phyloP scores from a whole-genome alignment of 2,888 invertebrate genomes.

The Stenoptilia bipunctidactyla region DNA sequence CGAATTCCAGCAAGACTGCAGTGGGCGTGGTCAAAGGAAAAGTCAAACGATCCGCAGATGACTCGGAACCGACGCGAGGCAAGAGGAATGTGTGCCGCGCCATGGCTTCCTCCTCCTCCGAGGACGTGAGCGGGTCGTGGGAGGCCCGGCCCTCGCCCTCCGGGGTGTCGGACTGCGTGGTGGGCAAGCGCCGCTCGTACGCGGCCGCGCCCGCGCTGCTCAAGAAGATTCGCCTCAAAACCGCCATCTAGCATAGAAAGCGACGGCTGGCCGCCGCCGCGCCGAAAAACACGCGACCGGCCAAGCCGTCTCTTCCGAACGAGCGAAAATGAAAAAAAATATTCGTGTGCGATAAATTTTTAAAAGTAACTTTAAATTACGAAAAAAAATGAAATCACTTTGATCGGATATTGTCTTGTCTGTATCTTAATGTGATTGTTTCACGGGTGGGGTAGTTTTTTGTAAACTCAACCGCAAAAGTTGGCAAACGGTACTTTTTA shows the following conservation, averaged over 20 bases:
- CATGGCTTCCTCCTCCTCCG: conserved; percentile 43
- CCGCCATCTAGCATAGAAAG: conserved; percentile 43
- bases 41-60: conserved; percentile 38
- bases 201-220: conserved; percentile 39
- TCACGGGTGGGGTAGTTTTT: too few species aligned
- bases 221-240: conserved; percentile 58
- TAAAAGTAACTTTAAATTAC: too few species aligned
- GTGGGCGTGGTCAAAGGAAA: conserved; percentile 36
- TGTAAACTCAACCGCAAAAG: too few species aligned
- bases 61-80: conserved; percentile 33
- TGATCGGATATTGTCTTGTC: too few species aligned
- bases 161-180: conserved; percentile 11
- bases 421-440: too few species aligned
- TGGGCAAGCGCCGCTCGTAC: conserved; percentile 35
- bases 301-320: too few species aligned
- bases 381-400: too few species aligned
- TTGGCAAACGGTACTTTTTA: too few species aligned
- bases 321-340: too few species aligned
- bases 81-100: conserved; percentile 24
- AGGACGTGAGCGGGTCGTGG: conserved; percentile 43
- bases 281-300: too few species aligned
- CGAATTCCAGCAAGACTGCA: conserved; percentile 48
- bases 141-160: conserved; percentile 28
- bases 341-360: too few species aligned
- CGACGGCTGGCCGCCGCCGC: conserved; percentile 26